Evolutionary conservation across 2,888 invertebrate genomes (phyloP).

Genomic region (Mesorhabditis spiculigera): DNA sequence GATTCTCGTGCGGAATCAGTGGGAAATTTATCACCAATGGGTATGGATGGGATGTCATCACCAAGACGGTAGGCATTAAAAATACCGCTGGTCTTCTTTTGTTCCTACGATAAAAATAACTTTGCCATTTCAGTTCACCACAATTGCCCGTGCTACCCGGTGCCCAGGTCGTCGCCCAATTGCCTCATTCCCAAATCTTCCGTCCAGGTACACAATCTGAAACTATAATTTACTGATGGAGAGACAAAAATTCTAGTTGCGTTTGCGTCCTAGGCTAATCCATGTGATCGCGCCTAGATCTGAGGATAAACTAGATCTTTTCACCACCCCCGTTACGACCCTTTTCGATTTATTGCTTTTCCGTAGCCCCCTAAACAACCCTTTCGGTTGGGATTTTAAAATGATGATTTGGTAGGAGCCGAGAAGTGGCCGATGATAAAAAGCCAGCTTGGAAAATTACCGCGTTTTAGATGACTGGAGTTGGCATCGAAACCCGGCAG

Average conservation of each 20-base stretch:
- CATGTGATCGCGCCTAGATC: no score
- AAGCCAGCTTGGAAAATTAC: neutral
- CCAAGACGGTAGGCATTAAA: neutral
- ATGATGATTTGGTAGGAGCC: no score
- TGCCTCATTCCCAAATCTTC: constrained; percentile 52
- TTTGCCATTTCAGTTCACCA: no score
- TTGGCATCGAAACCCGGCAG: constrained; percentile 57
- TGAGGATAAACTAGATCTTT: no score
- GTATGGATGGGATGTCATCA: neutral
- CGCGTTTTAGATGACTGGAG: constrained; percentile 48
- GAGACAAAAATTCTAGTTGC: no score
- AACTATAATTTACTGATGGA: no score
- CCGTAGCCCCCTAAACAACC: neutral
- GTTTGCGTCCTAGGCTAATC: no score
- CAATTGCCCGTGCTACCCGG: constrained; percentile 35
- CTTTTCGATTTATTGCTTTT: neutral
- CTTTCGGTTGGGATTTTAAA: neutral
- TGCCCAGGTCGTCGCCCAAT: constrained; percentile 53
- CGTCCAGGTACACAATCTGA: constrained; percentile 21
- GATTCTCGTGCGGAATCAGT: neutral
- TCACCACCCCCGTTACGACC: no score
- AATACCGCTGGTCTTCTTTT: no score
- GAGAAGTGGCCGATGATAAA: neutral
- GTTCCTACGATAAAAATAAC: no score
- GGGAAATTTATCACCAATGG: neutral